Conservation (phyloP, 2,888 invertebrate species). For the Hirtodrosophila histrioides region DNA sequence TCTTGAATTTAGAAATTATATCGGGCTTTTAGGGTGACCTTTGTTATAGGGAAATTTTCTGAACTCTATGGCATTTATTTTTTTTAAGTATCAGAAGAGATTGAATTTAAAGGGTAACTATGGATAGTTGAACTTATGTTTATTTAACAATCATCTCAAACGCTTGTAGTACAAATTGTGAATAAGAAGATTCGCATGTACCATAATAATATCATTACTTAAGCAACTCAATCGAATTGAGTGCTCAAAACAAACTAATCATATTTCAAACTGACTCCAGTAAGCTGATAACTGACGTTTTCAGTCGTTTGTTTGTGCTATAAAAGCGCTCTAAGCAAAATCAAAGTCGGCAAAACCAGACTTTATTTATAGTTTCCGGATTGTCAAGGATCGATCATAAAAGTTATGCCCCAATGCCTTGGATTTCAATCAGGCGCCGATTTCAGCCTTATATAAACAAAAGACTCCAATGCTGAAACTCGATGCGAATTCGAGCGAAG, state of each 20-base stretch:
- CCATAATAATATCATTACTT: no score
- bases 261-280: not conserved
- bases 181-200: no score
- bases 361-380: slow-evolving; percentile 28
- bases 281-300: not conserved
- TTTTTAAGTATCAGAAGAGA: no score
- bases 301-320: slow-evolving; percentile 17
- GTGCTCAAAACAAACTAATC: not conserved
- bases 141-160: no score
- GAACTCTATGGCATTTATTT: no score
- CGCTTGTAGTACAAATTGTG: no score
- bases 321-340: not conserved
- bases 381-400: slow-evolving; percentile 4
- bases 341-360: slow-evolving; percentile 20
- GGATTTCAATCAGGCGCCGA: slow-evolving; percentile 30
- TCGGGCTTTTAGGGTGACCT: no score
- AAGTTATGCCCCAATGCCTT: not conserved
- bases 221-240: slow-evolving; percentile 2
- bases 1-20: no score
- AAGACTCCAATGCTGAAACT: slow-evolving; percentile 1
- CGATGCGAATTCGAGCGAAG: slow-evolving; percentile 1
- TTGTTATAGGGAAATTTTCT: no score
- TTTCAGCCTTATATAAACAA: slow-evolving; percentile 38
- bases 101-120: no score
- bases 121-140: no score